These are phyloP conservation scores for Ormyrus thymus DNA, from an alignment of 2,888 invertebrate species.

Conservation along the genomic window DNA sequence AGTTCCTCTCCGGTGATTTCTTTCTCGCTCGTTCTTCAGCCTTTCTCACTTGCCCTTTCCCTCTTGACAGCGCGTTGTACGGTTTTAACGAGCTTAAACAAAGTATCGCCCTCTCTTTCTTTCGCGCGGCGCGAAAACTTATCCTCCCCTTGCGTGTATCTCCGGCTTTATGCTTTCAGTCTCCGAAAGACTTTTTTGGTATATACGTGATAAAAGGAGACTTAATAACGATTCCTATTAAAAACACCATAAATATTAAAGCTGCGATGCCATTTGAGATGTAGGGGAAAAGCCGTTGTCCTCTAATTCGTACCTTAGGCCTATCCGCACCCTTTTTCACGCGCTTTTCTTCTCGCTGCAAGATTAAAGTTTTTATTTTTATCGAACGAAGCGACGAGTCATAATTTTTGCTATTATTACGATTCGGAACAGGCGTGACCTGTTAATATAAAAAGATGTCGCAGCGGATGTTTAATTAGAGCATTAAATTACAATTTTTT, in stretches of 20 bases:
- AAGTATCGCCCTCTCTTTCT: conserved; percentile 48
- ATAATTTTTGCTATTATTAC: no score
- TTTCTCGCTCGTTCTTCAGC: conserved; percentile 50
- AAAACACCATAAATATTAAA: conserved; percentile 58
- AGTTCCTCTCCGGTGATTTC: conserved; percentile 53
- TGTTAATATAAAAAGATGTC: no score
- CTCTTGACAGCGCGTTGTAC: conserved; percentile 49
- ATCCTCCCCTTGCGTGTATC: conserved; percentile 44
- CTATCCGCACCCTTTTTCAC: not conserved
- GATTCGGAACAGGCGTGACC: no score
- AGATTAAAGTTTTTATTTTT: no score
- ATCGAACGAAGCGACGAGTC: no score
- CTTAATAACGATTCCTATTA: conserved; percentile 53
- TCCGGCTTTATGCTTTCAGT: conserved; percentile 35
- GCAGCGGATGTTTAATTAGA: no score
- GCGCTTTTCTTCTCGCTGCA: not conserved
- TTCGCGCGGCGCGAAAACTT: conserved; percentile 31
- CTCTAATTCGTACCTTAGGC: not conserved
- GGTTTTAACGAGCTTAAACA: conserved; percentile 55
- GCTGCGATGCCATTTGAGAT: conserved; percentile 26
- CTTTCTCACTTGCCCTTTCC: conserved; percentile 37
- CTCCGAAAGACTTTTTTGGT: conserved; percentile 33
- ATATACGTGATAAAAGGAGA: conserved; percentile 50
- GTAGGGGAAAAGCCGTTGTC: not conserved
- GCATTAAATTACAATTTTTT: no score